Evolutionary conservation across 1,140 invertebrate genomes (phyloP), one percentile per base, ranked within the genome.

Genomic region (Fopius arisanus): DNA sequence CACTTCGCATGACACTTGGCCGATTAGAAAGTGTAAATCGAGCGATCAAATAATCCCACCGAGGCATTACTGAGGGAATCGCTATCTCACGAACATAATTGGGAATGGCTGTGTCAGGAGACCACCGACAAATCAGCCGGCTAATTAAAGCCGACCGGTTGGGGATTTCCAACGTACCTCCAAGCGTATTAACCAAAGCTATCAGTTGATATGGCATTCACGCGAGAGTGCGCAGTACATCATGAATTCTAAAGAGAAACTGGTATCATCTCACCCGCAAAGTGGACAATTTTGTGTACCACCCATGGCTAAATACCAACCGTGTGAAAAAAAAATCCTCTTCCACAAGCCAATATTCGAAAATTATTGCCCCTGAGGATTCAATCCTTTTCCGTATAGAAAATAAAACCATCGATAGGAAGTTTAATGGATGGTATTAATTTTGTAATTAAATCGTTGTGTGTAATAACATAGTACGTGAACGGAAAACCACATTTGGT

Each of bases 391-490:
- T 43, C 3, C 33, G 33, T 31, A n/a, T 10, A 7, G 10, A 28
- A 65, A 40, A 19, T 21, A 23, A 37, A 40, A 37, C 7, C 1
- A 4, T 4, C 29, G 21, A 37, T 14, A 31, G 37, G 14, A 67
- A 10, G 28, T 67, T 81, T 84, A 85, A 87, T 83, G 73, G 80
- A 72, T 74, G 80, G 78, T 77, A 87, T 87, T 85, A 85, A 86
- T 87, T 86, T 86, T 79, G 80, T 84, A 86, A 87, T 87, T 87
- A 87, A 86, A 87, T 86, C 83, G 78, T 85, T 82, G 81, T 70
- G 72, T 78, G 77, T 87, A 87, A 86, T 87, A 86, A 86, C 83
- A 86, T 82, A 85, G 82, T 74, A 73, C 63, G 69, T 19, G 67
- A 67, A 74, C 67, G 54, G 71, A 66, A 66, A 68, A 54, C 62